phyloP scores from a whole-genome alignment of 2,113 vertebrate species.

The Scortum barcoo region DNA sequence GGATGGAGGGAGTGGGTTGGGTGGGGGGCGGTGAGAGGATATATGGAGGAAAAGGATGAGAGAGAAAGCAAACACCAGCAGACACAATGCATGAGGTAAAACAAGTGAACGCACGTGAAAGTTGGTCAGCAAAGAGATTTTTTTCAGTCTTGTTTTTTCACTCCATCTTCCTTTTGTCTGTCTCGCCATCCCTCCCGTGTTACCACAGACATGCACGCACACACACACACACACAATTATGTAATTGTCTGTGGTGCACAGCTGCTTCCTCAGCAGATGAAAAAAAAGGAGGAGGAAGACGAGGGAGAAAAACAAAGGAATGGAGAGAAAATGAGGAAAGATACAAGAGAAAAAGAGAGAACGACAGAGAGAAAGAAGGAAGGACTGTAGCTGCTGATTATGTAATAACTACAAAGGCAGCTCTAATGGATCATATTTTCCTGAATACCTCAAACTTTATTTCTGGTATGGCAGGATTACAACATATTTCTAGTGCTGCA shows the following conservation, averaged over 20 bases:
- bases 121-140: conserved; percentile 27
- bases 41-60: conserved; percentile 25
- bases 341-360: background rate
- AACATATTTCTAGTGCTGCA: background rate
- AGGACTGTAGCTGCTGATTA: background rate
- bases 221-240: conserved; percentile 65
- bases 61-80: conserved; percentile 35
- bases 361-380: background rate
- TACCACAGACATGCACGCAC: background rate
- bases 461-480: background rate
- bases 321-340: conserved; percentile 29
- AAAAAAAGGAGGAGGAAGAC: conserved; percentile 43
- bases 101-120: conserved; percentile 43
- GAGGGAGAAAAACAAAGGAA: conserved; percentile 46
- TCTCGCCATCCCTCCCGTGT: background rate
- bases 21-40: background rate
- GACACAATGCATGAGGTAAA: conserved; percentile 28
- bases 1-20: conserved; percentile 16
- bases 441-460: background rate
- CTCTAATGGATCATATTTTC: background rate
- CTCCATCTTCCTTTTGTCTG: conserved; percentile 20
- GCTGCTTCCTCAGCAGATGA: conserved; percentile 75
- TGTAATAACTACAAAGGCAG: background rate
- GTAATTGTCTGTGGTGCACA: conserved; percentile 77
- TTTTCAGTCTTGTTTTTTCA: conserved; percentile 5